Evolutionary conservation across 2,888 invertebrate genomes (phyloP), one percentile per base, ranked within the genome.

Genomic region (Margaritifera margaritifera): DNA sequence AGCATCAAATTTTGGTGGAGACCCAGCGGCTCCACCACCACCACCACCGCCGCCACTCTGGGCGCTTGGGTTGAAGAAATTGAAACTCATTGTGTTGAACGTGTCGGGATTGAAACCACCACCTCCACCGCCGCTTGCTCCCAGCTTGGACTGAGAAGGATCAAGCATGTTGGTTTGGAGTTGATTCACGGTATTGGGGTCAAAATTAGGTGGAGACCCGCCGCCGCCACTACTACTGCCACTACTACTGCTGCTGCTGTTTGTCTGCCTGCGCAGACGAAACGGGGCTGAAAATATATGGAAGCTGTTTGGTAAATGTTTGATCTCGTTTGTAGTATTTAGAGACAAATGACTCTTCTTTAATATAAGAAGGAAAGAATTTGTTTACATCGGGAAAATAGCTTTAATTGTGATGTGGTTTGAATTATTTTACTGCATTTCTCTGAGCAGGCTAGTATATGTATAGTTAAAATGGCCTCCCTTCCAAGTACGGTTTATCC

Each of bases 1-100:
- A n/a, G 78, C 69, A 61, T 80, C 80, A 69, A 77, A 80, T 19
- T 67, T 74, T 22, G 80, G 77, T 22, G 63, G 63, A n/a, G 62
- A 63, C 6, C 68, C 52, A 31, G 65, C 50, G 3, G 11, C 15
- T 11, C 61, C 61, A 61, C 61, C 6, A 1, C 51, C 8, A 20
- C 61, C 24, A n/a, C 61, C 22, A 11, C 61, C 51, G 20, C 66
- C 50, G 31, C 72, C 53, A 51, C 73, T 31, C 61, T 51, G 50
- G 4, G 61, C 24, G 6, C 61, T 61, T 11, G 61, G 61, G 51
- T 61, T 52, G 22, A 42, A 42, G 4, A 61, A 61, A 50, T 61
- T 42, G 27, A 61, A 61, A 22, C 50, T 27, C 61, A 61, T 61
- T 24, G 50, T 61, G 42, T 42, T 42, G 42, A 42, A 42, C 42